Evolutionary conservation across 2,888 invertebrate species (phyloP), one percentile per base, ranked within the genome.

Genomic region (Eulithis testata): DNA sequence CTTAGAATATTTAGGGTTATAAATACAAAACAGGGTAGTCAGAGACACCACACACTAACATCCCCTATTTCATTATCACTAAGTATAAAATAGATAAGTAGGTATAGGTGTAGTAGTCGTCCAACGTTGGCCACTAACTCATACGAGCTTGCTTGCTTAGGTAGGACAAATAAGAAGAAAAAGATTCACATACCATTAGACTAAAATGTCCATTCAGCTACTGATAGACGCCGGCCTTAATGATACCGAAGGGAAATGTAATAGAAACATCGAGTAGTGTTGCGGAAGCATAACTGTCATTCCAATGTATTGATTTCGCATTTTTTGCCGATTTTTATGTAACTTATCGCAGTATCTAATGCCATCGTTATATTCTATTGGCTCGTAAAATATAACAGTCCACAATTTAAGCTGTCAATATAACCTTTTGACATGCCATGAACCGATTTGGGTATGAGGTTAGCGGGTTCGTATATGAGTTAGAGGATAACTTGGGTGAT

Each of bases 381-480:
- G 66, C 64, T 67, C 75, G 73, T 81, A 82, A 81, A 81, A 75
- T 73, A 70, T 69, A 73, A 73, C 74, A 74, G 78, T 78, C 78
- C 77, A 80, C 74, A 78, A 73, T 80, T 76, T 71, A 66, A 81
- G 75, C 77, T 77, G 76, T 78, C 75, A 74, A 72, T 72, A 82
- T 79, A 72, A 75, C 66, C 60, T 65, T 72, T 66, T 73, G 73
- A 78, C 86, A 85, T 81, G 86, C 85, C 66, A 85, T 73, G 61
- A 70, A 37, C 63, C 79, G 66, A 65, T 65, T 67, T 59, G 60
- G 49, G 31, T 11, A 11, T 7, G 14, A 47, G 12, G n/a, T 51
- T 3, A 37, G 12, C 8, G 14, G 12, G 53, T 53, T 49, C 49
- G 3, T 49, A 49, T 49, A 49, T 49, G 49, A 14, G 47, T 45